Evolutionary conservation across 2,113 vertebrate genomes (phyloP).

Genomic region (Labeo rohita): DNA sequence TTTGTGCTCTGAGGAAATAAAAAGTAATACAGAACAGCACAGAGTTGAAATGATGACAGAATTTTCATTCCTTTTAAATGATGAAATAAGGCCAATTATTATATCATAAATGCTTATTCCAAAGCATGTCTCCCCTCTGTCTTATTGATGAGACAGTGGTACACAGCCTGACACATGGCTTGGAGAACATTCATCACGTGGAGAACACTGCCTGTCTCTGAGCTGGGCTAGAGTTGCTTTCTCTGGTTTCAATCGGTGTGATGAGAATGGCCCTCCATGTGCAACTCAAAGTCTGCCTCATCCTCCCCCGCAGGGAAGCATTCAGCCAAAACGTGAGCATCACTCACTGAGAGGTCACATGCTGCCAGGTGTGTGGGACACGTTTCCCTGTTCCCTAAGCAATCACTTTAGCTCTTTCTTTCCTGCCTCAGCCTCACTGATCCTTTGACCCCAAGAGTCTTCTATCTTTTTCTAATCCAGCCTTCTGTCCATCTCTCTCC

Average conservation of each 20-base stretch:
- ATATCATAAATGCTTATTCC: not conserved
- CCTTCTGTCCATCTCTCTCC: not conserved
- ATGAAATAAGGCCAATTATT: not conserved
- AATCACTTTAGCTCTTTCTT: constrained; percentile 4
- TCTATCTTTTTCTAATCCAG: constrained; percentile 21
- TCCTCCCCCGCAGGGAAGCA: constrained; percentile 32
- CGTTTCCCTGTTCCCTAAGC: constrained; percentile 52
- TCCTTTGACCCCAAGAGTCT: constrained; percentile 3
- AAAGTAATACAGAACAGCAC: not conserved
- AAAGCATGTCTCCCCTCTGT: not conserved
- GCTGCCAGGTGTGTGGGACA: constrained; percentile 46
- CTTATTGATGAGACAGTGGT: constrained; percentile 24
- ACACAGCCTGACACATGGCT: constrained; percentile 43
- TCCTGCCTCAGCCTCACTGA: constrained; percentile 6
- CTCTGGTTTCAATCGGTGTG: constrained; percentile 24
- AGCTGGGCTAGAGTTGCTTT: constrained; percentile 26
- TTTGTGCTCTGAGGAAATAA: not conserved
- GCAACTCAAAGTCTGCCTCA: constrained; percentile 34
- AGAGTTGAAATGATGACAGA: not conserved
- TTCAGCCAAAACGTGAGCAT: constrained; percentile 51
- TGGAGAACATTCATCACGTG: constrained; percentile 34
- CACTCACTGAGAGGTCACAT: constrained; percentile 51
- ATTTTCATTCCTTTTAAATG: not conserved
- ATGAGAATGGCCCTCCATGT: constrained; percentile 51
- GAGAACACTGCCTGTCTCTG: not conserved